Conservation (phyloP, 1,140 invertebrate genomes). For the Psix sp. region DNA sequence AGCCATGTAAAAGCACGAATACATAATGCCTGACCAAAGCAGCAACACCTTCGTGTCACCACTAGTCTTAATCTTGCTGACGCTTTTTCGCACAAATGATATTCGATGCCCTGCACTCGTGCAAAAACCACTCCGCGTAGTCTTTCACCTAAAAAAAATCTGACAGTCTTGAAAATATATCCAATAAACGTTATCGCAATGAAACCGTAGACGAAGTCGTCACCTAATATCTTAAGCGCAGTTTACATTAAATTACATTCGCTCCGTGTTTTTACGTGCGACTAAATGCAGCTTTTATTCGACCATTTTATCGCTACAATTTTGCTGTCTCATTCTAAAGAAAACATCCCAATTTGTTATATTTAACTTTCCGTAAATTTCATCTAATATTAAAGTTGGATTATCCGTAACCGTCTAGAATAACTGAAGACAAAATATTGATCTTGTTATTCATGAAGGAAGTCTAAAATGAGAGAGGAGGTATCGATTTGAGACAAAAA, state of each 20-base stretch:
- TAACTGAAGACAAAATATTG: too few species aligned
- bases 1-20: conserved; percentile 7
- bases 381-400: too few species aligned
- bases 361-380: too few species aligned
- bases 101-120: conserved; percentile 24
- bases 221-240: conserved; percentile 22
- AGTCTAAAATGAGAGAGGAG: conserved; percentile 5
- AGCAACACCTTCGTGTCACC: conserved; percentile 28
- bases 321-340: too few species aligned
- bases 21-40: conserved; percentile 3
- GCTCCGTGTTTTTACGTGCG: too few species aligned
- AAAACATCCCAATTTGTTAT: too few species aligned
- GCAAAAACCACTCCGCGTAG: conserved; percentile 14
- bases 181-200: conserved; percentile 25
- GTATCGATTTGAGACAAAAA: conserved; percentile 10
- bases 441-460: too few species aligned
- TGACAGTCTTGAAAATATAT: conserved; percentile 34
- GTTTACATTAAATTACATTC: conserved; percentile 10
- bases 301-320: too few species aligned
- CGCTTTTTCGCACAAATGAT: conserved; percentile 8
- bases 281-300: too few species aligned
- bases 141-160: conserved; percentile 26
- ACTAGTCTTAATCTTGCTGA: conserved; percentile 13
- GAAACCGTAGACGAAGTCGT: conserved; percentile 19
- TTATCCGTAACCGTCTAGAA: too few species aligned